Conservation (phyloP, 1,140 invertebrate genomes). For the Saxidomus purpurata region DNA sequence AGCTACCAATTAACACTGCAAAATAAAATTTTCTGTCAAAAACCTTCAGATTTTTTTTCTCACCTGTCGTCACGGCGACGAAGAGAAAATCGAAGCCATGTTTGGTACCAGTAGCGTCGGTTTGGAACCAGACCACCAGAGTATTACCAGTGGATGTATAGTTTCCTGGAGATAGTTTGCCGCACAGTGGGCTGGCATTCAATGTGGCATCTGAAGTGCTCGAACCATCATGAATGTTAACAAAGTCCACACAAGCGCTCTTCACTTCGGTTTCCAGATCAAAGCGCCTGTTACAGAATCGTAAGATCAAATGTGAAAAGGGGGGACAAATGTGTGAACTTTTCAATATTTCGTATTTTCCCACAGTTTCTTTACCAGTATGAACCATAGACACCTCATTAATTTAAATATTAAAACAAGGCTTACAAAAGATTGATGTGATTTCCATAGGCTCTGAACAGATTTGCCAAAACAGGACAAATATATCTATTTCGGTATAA, state of each 20-base stretch:
- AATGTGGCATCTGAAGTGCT: slow-evolving; percentile 1
- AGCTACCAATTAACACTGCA: too few relatives aligned
- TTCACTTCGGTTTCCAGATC: slow-evolving; percentile 39
- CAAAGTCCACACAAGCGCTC: slow-evolving; percentile 42
- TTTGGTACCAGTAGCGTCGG: slow-evolving; percentile 30
- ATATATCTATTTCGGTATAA: too few relatives aligned
- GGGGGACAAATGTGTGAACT: too few relatives aligned
- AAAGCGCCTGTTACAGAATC: slow-evolving; percentile 1
- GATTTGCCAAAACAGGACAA: too few relatives aligned
- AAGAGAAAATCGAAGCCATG: slow-evolving; percentile 54
- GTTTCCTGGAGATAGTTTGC: neutral
- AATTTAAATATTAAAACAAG: too few relatives aligned
- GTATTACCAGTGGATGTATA: slow-evolving; percentile 35
- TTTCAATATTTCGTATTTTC: too few relatives aligned
- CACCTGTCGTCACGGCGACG: slow-evolving; percentile 53
- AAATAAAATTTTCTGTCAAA: too few relatives aligned
- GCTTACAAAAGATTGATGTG: too few relatives aligned
- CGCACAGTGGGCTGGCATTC: slow-evolving; percentile 44
- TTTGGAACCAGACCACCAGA: slow-evolving; percentile 42
- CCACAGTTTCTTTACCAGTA: too few relatives aligned
- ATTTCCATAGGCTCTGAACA: too few relatives aligned
- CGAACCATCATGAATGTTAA: slow-evolving; percentile 49
- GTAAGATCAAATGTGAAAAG: neutral
- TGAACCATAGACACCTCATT: too few relatives aligned
- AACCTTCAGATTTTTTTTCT: too few relatives aligned